A percentile compares a stretch with the other conserved stretches of the same genome.
These are phyloP conservation scores for Coelogynopora nodosa DNA, from an alignment of 2,888 invertebrate genomes.

Conservation along the genomic window DNA sequence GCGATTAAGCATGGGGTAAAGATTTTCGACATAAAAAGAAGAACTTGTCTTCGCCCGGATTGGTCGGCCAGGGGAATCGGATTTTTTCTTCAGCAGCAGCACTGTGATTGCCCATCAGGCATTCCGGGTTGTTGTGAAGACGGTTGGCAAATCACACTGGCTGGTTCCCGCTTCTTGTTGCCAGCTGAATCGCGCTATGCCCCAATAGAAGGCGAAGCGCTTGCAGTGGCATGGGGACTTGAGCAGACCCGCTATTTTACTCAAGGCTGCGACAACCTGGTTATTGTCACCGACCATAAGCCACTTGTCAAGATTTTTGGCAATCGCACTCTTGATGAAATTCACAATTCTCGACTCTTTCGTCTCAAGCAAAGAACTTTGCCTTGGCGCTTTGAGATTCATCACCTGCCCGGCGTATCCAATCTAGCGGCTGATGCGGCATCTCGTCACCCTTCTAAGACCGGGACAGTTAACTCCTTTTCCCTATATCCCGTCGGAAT, in stretches of 20 bases:
- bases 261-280: conserved; percentile 15
- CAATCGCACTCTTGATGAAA: conserved; percentile 30
- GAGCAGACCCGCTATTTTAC: conserved; percentile 23
- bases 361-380: conserved; percentile 20
- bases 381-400: conserved; percentile 22
- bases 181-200: conserved; percentile 31
- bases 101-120: conserved; percentile 46
- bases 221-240: conserved; percentile 36
- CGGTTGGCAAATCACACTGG: conserved; percentile 49
- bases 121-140: conserved; percentile 48
- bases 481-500: background rate
- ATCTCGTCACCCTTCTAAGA: conserved; percentile 29
- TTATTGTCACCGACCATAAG: conserved; percentile 26
- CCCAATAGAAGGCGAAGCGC: conserved; percentile 35
- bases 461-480: background rate
- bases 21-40: conserved; percentile 46
- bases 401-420: background rate
- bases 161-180: conserved; percentile 40
- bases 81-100: conserved; percentile 48
- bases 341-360: conserved; percentile 16
- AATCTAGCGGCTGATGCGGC: conserved; percentile 26
- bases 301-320: conserved; percentile 30
- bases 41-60: conserved; percentile 49
- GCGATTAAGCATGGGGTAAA: conserved; percentile 48
- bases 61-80: conserved; percentile 49